These are phyloP conservation scores for Aurelia aurita DNA, from an alignment of 30 jellyfish, hydroid and myxozoan genomes.

Conservation along the genomic window DNA sequence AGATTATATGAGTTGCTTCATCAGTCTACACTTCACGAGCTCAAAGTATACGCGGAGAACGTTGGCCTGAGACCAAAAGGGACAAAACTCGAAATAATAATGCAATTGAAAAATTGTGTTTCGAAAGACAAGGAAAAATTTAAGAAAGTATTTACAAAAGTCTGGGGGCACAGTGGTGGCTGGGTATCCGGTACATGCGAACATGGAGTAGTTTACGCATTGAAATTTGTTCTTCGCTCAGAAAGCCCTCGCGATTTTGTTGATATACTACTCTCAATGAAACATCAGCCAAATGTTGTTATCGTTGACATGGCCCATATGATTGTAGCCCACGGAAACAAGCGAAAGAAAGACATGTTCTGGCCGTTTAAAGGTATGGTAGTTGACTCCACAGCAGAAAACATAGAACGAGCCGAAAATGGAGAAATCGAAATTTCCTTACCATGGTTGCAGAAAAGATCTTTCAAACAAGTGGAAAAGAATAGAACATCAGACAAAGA, in stretches of 20 bases:
- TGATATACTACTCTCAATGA: constrained; percentile 30
- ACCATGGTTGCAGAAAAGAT: too few relatives aligned
- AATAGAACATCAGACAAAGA: too few relatives aligned
- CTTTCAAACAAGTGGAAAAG: too few relatives aligned
- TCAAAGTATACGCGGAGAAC: constrained; percentile 24
- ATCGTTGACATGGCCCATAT: too few relatives aligned
- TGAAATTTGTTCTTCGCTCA: constrained; percentile 49
- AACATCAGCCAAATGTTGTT: constrained; percentile 27
- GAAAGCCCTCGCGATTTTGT: constrained; percentile 61
- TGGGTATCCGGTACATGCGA: constrained; percentile 47
- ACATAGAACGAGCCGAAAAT: too few relatives aligned
- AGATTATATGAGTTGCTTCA: constrained; percentile 22
- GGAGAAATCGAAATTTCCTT: too few relatives aligned
- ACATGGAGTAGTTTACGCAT: constrained; percentile 50
- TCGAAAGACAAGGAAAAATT: constrained; percentile 1
- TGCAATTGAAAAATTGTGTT: constrained; percentile 23
- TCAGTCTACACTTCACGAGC: constrained; percentile 10
- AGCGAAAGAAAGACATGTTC: too few relatives aligned
- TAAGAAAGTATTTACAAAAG: constrained; percentile 37
- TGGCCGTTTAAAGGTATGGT: too few relatives aligned
- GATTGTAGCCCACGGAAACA: background rate
- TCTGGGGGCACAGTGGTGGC: constrained; percentile 55
- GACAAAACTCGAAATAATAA: constrained; percentile 30
- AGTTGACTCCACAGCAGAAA: too few relatives aligned
- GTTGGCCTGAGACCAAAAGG: constrained; percentile 36